Evolutionary conservation across 2,888 invertebrate genomes (phyloP), one percentile per base, ranked within the genome.

Genomic region (Arge pagana): DNA sequence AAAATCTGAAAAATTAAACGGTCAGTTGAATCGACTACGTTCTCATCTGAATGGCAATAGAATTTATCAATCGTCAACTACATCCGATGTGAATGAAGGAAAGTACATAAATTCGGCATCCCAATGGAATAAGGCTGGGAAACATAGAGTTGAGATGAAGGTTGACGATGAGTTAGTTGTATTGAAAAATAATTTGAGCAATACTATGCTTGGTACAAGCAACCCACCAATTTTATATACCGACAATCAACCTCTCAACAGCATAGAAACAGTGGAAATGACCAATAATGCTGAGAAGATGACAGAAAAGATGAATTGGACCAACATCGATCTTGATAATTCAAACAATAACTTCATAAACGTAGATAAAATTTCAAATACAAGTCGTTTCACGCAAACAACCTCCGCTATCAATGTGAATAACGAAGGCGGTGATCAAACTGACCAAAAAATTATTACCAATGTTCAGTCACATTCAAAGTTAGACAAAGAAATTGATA

Each of bases 1-100:
- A 39, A 67, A 63, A 37, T 68, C 65, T 51, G 70, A 70, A n/a
- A 61, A 56, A 31, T 23, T 69, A 21, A 65, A 62, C 30, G 56
- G 60, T 52, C 63, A 59, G 48, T 55, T 67, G 15, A 64, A 63
- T 53, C 62, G 63, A 23, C 23, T 42, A 7, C 42, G 42, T 33
- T 36, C 42, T 6, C 23, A 45, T 7, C 18, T 30, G 11, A 16
- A 42, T 42, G 19, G 31, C 45, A 16, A 45, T 7, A 45, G 10
- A 33, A 23, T 30, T 42, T 42, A 45, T 45, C 45, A 33, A 35
- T 24, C 45, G 5, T 15, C n/a, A 23, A 45, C 33, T 45, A 45
- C 33, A 15, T 45, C 24, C 15, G 4, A 33, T 3, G 33, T 23
- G 10, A 23, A 21, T 23, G 42, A 30, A 18, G 40, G 16, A 24